phyloP scores from a whole-genome alignment of 2,888 invertebrate species.

The Onchidella celtica region DNA sequence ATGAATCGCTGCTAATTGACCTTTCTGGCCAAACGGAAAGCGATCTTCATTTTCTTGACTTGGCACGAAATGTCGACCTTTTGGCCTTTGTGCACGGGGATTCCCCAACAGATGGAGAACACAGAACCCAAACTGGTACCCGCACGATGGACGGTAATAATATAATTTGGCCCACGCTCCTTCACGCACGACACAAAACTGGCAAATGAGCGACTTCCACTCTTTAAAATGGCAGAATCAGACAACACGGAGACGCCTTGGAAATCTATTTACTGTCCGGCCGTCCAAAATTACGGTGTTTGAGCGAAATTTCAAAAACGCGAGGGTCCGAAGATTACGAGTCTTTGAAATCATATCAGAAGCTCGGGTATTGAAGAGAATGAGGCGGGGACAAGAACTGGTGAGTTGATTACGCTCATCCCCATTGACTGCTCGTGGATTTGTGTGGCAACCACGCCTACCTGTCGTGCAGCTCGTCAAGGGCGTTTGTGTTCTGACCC shows the following conservation, averaged over 20 bases:
- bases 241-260: neutral
- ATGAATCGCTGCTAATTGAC: constrained; percentile 42
- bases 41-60: neutral
- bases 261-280: constrained; percentile 8
- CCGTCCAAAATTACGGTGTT: neutral
- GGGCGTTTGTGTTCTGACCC: constrained; percentile 5
- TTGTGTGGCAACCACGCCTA: neutral
- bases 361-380: neutral
- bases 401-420: constrained; percentile 10
- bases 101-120: neutral
- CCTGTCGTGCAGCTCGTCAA: neutral
- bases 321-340: constrained; percentile 17
- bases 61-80: neutral
- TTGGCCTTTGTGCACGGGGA: neutral
- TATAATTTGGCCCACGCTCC: neutral
- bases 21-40: constrained; percentile 26
- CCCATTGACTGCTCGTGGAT: neutral
- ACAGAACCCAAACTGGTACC: neutral
- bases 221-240: neutral
- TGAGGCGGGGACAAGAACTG: neutral
- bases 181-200: neutral
- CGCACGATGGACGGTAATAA: constrained; percentile 7
- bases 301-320: neutral
- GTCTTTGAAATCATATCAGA: neutral
- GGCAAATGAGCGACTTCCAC: constrained; percentile 29